Conservation (phyloP, 1,140 invertebrate species). For the Amphibalanus amphitrite region DNA sequence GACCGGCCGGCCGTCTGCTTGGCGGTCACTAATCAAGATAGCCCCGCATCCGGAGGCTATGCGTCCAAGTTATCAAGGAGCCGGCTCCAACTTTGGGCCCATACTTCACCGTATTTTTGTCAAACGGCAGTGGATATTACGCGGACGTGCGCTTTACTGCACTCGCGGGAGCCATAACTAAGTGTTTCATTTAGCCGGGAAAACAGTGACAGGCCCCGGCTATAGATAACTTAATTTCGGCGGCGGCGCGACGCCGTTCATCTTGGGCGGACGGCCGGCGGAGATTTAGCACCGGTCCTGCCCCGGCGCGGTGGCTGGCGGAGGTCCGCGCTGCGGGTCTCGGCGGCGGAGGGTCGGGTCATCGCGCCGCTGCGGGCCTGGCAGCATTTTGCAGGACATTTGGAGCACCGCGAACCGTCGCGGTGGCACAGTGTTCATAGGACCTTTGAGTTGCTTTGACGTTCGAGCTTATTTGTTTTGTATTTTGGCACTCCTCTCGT, state of each 20-base stretch:
- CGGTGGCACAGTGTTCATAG: too few species aligned
- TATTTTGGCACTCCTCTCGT: too few species aligned
- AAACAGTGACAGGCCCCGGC: not conserved
- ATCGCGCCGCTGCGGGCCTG: too few species aligned
- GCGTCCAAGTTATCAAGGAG: not conserved
- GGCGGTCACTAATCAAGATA: not conserved
- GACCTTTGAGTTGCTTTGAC: too few species aligned
- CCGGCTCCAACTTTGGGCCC: not conserved
- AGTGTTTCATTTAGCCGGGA: not conserved
- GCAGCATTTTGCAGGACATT: too few species aligned
- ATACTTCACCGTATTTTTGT: not conserved
- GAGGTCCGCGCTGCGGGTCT: too few species aligned
- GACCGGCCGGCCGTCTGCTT: not conserved
- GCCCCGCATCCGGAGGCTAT: too few species aligned
- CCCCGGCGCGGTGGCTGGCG: too few species aligned
- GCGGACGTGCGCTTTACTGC: not conserved
- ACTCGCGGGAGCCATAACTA: not conserved
- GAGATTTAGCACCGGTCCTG: not conserved
- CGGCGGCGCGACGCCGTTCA: not conserved
- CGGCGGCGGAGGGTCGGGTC: too few species aligned
- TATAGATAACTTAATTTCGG: constrained; percentile 2
- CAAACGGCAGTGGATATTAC: not conserved
- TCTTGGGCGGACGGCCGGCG: not conserved
- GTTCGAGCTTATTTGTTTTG: too few species aligned
- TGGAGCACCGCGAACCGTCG: too few species aligned